Percentiles rank a stretch among this genome's conserved stretches.
Conservation (phyloP, 1,140 invertebrate genomes). For the Drosophila varians region DNA sequence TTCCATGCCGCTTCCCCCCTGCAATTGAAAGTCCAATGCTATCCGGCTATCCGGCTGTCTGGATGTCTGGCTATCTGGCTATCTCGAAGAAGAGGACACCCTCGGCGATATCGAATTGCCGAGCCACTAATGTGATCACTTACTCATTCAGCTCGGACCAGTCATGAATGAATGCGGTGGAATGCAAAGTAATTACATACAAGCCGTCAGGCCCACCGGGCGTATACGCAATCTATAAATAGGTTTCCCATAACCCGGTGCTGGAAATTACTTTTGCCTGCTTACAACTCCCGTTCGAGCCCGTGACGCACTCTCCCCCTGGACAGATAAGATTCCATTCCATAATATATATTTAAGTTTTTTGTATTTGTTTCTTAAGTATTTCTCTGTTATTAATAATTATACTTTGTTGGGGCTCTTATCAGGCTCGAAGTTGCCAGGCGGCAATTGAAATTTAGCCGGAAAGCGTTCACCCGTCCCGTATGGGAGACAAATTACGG, state of each 20-base stretch:
- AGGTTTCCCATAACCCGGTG: conserved; percentile 29
- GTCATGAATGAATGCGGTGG: conserved; percentile 56
- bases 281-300: conserved; percentile 16
- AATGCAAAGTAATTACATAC: conserved; percentile 57
- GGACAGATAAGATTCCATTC: conserved; percentile 46
- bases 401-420: conserved; percentile 43
- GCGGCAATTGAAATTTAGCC: conserved; percentile 20
- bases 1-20: conserved; percentile 10
- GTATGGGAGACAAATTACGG: background rate
- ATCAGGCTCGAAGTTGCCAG: conserved; percentile 48
- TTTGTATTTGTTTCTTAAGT: background rate
- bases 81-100: conserved; percentile 15
- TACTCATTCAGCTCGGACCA: conserved; percentile 35
- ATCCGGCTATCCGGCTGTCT: too few species aligned
- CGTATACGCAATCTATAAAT: conserved; percentile 71
- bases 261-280: conserved; percentile 25
- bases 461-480: background rate
- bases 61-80: background rate
- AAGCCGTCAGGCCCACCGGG: conserved; percentile 24
- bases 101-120: conserved; percentile 16
- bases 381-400: conserved; percentile 72
- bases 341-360: background rate
- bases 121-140: conserved; percentile 22
- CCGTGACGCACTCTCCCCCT: conserved; percentile 46
- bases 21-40: background rate